Evolutionary conservation across 2,888 invertebrate species (phyloP), one percentile per base, ranked within the genome.

Genomic region (Chesias legatella): DNA sequence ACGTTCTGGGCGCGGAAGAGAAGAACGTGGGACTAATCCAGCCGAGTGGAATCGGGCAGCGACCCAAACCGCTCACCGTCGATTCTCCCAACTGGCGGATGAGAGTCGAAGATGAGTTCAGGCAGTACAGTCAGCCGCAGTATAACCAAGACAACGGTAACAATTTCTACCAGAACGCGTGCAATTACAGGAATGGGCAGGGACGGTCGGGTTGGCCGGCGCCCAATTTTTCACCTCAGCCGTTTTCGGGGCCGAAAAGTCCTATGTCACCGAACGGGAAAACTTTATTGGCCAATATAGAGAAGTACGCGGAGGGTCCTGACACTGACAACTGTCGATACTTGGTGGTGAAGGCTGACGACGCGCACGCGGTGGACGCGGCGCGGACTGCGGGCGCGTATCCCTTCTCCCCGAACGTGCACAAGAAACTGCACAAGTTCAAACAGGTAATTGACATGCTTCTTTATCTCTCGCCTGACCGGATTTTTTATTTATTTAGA

Each of bases 1-100:
- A 89, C 42, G 90, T 94, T 0, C 73, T 95, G 29, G 91, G 91
- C 6, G 90, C 90, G 0, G 95, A 95, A 63, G 95, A 95, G 63
- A 90, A 90, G 51, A 90, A 91, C 6, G 88, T 92, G 6, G 92
- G 93, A 0, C 73, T 95, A 3, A 90, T 89, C 37, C 93, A 94
- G 60, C 95, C 95, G 0, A 79, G 89, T 4, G 94, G 94, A 0
- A 92, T 95, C 43, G 95, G 95, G 0, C 93, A 93, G 68, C 84
- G 94, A 33, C 95, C 95, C 0, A 90, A 92, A 55, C 93, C 93
- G 1, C 76, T 92, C n/a, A 86, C 90, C 0, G 76, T 90, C 1
- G 91, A 92, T 56, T 89, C 89, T 11, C 89, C 90, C 0, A 75
- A 68, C 47, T 85, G 86, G 82, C 63, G 85, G 0, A 67, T 68